Evolutionary conservation across 2,797 vertebrate species (phyloP), one percentile per base, ranked within the genome.

Genomic region (Sebastes matsubarae): DNA sequence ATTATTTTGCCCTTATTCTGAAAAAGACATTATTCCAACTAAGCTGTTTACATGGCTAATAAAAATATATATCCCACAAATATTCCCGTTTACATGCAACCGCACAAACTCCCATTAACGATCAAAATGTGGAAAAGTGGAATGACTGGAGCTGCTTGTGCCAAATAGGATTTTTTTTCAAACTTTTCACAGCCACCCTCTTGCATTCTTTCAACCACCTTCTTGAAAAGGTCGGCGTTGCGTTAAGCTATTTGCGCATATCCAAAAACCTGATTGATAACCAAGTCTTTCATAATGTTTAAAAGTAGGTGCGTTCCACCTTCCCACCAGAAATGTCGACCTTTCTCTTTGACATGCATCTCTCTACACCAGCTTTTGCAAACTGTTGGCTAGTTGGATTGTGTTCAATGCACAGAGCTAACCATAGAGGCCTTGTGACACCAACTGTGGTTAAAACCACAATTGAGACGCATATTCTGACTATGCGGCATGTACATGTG

Each of bases 81-180:
- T 29, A 59, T 29, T 59, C 57, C 2, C 3, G 1, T 59, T 30
- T 30, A 30, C 16, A 16, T 59, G 27, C 58, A 57, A 24, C 22
- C 54, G 12, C 3, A 6, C 54, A 25, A 25, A 57, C 11, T 57
- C 24, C 22, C 0, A 24, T 55, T 12, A 24, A 13, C 22, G 12
- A 50, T 50, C 46, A 50, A 50, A 50, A 50, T 50, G 16, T 20
- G 46, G 46, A 50, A 50, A 0, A 50, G 46, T 50, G 46, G 9
- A 54, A 54, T 0, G 20, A 11, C 50, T 54, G 1, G 0, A 1
- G 0, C 18, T n/a, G 50, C 8, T 52, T 2, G 3, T 52, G 50
- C 50, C 18, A 46, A 25, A 25, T 25, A 22, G 54, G 7, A 50
- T 42, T 16, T 36, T 36, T 36, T 36, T 36, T n/a, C 18, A 50